Percentiles rank a stretch among this genome's conserved stretches.
Conservation (phyloP, 2,888 invertebrate species). For the Netelia inedita region DNA sequence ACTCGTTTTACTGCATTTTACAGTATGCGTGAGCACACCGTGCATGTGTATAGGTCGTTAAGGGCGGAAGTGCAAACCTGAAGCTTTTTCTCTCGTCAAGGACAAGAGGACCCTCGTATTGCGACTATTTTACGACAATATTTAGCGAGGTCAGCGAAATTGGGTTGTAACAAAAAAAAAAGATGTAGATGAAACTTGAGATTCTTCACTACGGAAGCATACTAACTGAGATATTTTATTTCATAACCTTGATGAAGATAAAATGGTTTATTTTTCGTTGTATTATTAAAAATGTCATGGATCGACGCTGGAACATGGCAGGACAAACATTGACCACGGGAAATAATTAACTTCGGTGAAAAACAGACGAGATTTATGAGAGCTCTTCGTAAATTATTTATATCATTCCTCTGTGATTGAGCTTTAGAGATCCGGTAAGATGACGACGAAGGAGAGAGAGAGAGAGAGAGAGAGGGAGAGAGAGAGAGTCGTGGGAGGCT, state of each 20-base stretch:
- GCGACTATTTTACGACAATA: slow-evolving; percentile 31
- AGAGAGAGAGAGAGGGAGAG: neutral
- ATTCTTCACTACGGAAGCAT: neutral
- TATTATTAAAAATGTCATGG: slow-evolving; percentile 34
- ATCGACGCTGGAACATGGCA: slow-evolving; percentile 24
- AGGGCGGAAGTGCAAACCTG: slow-evolving; percentile 1
- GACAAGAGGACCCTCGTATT: slow-evolving; percentile 1
- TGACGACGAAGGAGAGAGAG: slow-evolving; percentile 34
- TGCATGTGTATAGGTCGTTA: neutral
- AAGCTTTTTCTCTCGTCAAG: slow-evolving; percentile 7
- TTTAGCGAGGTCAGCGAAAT: slow-evolving; percentile 13
- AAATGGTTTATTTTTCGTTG: neutral
- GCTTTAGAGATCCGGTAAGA: slow-evolving; percentile 55
- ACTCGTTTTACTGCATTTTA: slow-evolving; percentile 7
- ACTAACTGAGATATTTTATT: slow-evolving; percentile 24
- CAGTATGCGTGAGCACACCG: neutral
- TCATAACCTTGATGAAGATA: neutral
- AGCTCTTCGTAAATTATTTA: slow-evolving; percentile 58
- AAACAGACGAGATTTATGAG: slow-evolving; percentile 12
- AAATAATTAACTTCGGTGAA: slow-evolving; percentile 57
- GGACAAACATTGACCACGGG: slow-evolving; percentile 54
- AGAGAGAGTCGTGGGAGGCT: neutral
- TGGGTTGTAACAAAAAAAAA: neutral
- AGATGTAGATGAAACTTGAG: neutral
- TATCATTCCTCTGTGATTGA: slow-evolving; percentile 50